Evolutionary conservation across 2,113 vertebrate genomes (phyloP), one percentile per base, ranked within the genome.

Genomic region (Chaetodon trifascialis): DNA sequence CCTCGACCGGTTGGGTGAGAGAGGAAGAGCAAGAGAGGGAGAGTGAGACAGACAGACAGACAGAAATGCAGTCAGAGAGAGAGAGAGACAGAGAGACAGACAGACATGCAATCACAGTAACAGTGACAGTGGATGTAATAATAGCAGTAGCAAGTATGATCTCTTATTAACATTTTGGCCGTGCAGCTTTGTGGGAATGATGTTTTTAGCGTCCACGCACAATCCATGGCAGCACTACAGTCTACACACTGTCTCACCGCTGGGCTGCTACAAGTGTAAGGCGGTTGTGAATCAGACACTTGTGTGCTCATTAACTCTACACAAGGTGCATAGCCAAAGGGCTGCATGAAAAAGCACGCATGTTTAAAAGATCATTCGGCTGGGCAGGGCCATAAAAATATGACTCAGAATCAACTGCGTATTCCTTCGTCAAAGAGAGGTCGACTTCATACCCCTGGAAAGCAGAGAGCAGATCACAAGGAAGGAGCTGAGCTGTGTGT

Each of bases 271-370:
- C 47, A 49, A 49, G 76, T 40, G 1, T 62, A 34, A 55, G n/a
- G 60, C 60, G 46, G 72, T 36, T 16, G 25, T 80, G 73, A 72
- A 80, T 72, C 47, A 19, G 59, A 65, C 60, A 47, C 59, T 71
- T 71, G 42, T 80, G 65, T 70, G 62, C 42, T 49, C 23, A 63
- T 68, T 38, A 6, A 51, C 21, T 77, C 25, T 40, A 19, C 23
- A 44, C n/a, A 52, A 10, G 17, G 12, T 46, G 23, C 23, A 58
- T 10, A 60, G 30, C 49, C 73, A 47, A 55, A 23, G 36, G 7
- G 34, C 34, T 3, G 34, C 34, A 58, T 73, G n/a, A 17, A 75
- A 75, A 84, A 69, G 19, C 58, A 36, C 0, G 21, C n/a, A 16
- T 58, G 55, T 21, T 47, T n/a, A 47, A 44, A 54, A 38, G 1